These are phyloP conservation scores for Thalassaphorura encarpata DNA, from an alignment of 1,140 invertebrate genomes.

Conservation along the genomic window DNA sequence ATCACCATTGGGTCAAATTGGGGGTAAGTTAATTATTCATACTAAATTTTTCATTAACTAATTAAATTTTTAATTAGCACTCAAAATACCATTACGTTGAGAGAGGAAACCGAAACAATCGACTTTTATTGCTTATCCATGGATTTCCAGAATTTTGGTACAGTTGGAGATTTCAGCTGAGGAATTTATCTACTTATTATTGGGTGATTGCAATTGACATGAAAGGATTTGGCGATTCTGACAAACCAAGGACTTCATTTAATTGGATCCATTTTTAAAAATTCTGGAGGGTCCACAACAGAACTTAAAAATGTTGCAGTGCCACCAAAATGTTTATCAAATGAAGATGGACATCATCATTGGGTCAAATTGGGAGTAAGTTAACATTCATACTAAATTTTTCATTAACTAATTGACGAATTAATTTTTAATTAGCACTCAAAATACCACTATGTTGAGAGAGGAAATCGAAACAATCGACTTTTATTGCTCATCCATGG, in stretches of 20 bases:
- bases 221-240: slow-evolving; percentile 64
- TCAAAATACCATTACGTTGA: slow-evolving; percentile 68
- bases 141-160: slow-evolving; percentile 69
- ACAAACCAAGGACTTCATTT: slow-evolving; percentile 52
- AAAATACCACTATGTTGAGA: slow-evolving; percentile 65
- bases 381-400: not conserved
- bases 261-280: not conserved
- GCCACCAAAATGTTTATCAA: too few relatives aligned
- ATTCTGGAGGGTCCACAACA: not conserved
- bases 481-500: slow-evolving; percentile 60
- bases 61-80: slow-evolving; percentile 41
- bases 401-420: not conserved
- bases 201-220: slow-evolving; percentile 66
- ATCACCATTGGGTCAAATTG: not conserved
- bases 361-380: too few relatives aligned
- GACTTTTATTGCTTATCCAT: slow-evolving; percentile 56
- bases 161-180: slow-evolving; percentile 46
- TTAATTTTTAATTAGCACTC: slow-evolving; percentile 43
- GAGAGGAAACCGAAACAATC: slow-evolving; percentile 46
- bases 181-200: slow-evolving; percentile 33
- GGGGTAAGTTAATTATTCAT: too few relatives aligned
- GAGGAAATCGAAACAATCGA: slow-evolving; percentile 47
- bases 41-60: not conserved
- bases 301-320: not conserved
- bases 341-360: not conserved